phyloP scores from a whole-genome alignment of 2,797 vertebrate genomes.

The Microctenopoma lineatum region DNA sequence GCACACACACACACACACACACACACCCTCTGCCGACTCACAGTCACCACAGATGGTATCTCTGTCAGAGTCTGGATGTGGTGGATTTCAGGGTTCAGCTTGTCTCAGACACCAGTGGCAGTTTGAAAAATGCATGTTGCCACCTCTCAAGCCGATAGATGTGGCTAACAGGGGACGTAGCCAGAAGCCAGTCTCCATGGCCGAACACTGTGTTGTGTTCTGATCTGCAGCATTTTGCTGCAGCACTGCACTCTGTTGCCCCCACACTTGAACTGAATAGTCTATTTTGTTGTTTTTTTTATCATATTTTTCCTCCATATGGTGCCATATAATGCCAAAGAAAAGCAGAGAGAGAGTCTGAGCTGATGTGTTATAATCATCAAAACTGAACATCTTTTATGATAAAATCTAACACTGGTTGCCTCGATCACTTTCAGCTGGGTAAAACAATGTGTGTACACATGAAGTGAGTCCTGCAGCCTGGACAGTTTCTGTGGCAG shows the following conservation, averaged over 20 bases:
- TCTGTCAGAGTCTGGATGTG: slow-evolving; percentile 66
- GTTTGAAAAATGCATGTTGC: slow-evolving; percentile 59
- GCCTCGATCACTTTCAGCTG: slow-evolving; percentile 50
- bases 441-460: slow-evolving; percentile 45
- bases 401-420: slow-evolving; percentile 35
- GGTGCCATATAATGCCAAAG: slow-evolving; percentile 4
- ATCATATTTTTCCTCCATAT: not conserved
- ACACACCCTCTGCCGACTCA: slow-evolving; percentile 76
- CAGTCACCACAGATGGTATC: slow-evolving; percentile 73
- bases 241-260: slow-evolving; percentile 11
- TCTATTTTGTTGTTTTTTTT: not conserved
- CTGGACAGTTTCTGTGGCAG: slow-evolving; percentile 65
- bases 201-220: slow-evolving; percentile 25
- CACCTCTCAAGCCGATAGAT: slow-evolving; percentile 60
- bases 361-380: slow-evolving; percentile 5
- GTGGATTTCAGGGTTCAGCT: slow-evolving; percentile 59
- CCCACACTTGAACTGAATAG: slow-evolving; percentile 3
- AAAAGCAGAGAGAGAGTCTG: slow-evolving; percentile 10
- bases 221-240: slow-evolving; percentile 9
- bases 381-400: slow-evolving; percentile 8
- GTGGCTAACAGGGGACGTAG: slow-evolving; percentile 46
- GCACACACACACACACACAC: slow-evolving; percentile 55
- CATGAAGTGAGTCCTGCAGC: slow-evolving; percentile 52
- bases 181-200: slow-evolving; percentile 31
- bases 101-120: slow-evolving; percentile 57